phyloP scores from a whole-genome alignment of 2,888 invertebrate genomes.

The Patella pellucida region DNA sequence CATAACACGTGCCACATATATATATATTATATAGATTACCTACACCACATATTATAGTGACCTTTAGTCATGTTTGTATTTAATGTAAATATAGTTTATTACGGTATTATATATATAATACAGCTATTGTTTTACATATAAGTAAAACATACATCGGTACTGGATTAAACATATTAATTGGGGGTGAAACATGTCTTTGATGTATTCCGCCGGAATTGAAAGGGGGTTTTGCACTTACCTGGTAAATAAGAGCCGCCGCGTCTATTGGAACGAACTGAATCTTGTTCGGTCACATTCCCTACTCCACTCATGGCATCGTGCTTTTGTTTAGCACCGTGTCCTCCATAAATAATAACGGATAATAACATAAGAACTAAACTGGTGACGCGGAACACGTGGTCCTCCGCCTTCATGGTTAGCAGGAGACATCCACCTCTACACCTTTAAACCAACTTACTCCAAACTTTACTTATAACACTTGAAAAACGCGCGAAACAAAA shows the following conservation, averaged over 20 bases:
- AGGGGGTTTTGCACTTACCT: background rate
- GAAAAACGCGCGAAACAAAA: constrained; percentile 4
- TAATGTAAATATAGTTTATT: too few species aligned
- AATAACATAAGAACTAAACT: background rate
- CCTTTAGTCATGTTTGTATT: too few species aligned
- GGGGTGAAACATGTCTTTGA: too few species aligned
- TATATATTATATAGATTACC: too few species aligned
- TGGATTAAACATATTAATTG: too few species aligned
- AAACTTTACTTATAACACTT: constrained; percentile 9
- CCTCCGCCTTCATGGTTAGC: background rate
- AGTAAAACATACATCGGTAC: too few species aligned
- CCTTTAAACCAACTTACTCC: background rate
- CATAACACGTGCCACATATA: too few species aligned
- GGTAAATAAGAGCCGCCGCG: background rate
- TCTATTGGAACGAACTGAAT: background rate
- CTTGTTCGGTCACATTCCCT: constrained; percentile 3
- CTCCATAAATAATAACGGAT: constrained; percentile 1
- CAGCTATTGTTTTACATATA: too few species aligned
- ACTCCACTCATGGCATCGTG: background rate
- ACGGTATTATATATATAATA: too few species aligned
- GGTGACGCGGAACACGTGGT: constrained; percentile 1
- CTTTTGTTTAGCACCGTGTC: constrained; percentile 5
- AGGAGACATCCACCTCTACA: constrained; percentile 8
- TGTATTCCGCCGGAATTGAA: too few species aligned
- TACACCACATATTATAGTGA: too few species aligned